Evolutionary conservation across 2,797 vertebrate genomes (phyloP).

Genomic region (Lemur catta): DNA sequence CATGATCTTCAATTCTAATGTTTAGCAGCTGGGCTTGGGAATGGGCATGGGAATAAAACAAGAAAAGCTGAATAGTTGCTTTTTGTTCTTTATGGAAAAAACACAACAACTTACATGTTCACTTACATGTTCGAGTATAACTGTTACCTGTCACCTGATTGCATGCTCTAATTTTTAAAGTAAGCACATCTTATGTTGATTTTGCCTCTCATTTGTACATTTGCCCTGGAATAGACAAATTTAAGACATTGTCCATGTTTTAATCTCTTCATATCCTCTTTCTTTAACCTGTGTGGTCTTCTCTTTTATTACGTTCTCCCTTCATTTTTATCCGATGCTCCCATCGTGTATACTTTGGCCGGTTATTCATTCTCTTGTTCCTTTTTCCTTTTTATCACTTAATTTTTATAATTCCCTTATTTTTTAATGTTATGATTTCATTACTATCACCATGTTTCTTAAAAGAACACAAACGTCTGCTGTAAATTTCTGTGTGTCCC

Average conservation of each 20-base stretch:
- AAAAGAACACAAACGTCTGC: not conserved
- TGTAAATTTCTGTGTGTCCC: not conserved
- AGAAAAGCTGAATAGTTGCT: conserved; percentile 32
- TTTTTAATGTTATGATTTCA: not conserved
- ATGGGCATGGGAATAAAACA: conserved; percentile 58
- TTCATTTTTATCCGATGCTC: not conserved
- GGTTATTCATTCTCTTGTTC: not conserved
- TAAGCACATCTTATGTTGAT: not conserved
- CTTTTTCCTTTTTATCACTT: not conserved
- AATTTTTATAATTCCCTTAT: not conserved
- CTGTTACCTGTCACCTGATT: not conserved
- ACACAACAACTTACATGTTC: not conserved
- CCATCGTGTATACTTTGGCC: not conserved
- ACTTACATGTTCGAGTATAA: not conserved
- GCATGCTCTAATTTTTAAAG: not conserved
- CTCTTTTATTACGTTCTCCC: not conserved
- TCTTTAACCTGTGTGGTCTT: not conserved
- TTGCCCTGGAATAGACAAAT: not conserved
- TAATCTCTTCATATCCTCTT: not conserved
- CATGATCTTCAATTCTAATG: conserved; percentile 70
- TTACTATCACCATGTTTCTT: not conserved
- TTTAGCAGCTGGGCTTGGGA: conserved; percentile 66
- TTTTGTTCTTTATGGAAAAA: conserved; percentile 48
- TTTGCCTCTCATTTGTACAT: not conserved
- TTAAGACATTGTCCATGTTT: not conserved